Conservation (phyloP, 1,140 invertebrate genomes). For the Hylyphantes graminicola region DNA sequence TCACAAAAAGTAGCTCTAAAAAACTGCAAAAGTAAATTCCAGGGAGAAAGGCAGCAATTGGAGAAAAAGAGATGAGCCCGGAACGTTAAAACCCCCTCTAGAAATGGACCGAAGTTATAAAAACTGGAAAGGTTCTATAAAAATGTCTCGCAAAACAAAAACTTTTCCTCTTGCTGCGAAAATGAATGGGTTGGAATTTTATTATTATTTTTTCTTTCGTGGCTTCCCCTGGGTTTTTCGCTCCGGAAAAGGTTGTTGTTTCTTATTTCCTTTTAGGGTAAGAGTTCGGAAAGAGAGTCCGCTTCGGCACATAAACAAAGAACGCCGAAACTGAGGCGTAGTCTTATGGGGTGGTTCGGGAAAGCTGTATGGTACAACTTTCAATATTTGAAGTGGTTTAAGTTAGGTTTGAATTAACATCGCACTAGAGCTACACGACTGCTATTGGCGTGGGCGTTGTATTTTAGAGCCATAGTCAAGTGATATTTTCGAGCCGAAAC, state of each 20-base stretch:
- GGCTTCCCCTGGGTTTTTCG: neutral
- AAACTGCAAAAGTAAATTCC: constrained; percentile 31
- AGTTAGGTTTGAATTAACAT: too few relatives aligned
- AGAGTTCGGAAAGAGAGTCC: constrained; percentile 9
- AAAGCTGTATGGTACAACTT: too few relatives aligned
- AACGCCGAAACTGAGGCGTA: constrained; percentile 34
- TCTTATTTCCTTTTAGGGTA: constrained; percentile 45
- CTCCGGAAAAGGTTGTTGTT: constrained; percentile 29
- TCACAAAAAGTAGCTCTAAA: constrained; percentile 17
- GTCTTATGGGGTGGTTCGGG: too few relatives aligned
- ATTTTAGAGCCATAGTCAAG: too few relatives aligned
- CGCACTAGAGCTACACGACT: too few relatives aligned
- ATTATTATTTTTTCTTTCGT: neutral
- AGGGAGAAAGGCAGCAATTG: constrained; percentile 48
- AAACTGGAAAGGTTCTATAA: constrained; percentile 58
- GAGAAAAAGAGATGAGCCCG: constrained; percentile 42
- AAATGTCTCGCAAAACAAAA: constrained; percentile 58
- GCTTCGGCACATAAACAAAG: constrained; percentile 49
- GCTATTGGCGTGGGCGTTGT: too few relatives aligned
- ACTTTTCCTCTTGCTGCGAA: constrained; percentile 43
- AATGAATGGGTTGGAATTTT: constrained; percentile 53
- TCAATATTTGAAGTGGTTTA: too few relatives aligned
- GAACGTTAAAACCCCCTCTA: constrained; percentile 49
- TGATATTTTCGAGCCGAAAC: too few relatives aligned
- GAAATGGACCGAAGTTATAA: constrained; percentile 58